phyloP scores from a whole-genome alignment of 2,113 vertebrate species.

The Barbus barbus region DNA sequence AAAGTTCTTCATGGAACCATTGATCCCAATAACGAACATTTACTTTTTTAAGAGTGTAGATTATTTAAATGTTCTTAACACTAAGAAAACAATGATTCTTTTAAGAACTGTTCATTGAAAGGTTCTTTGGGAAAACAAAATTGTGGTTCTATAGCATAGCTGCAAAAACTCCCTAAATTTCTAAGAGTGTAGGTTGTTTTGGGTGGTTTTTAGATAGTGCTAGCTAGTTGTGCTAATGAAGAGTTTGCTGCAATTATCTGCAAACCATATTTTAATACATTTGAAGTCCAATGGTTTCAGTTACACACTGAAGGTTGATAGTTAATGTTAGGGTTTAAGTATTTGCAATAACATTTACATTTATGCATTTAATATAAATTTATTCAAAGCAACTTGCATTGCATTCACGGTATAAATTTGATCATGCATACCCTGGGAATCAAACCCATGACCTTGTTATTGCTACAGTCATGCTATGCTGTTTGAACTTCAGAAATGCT shows the following conservation, averaged over 20 bases:
- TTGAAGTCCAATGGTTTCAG: background rate
- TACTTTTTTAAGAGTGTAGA: background rate
- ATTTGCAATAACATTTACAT: background rate
- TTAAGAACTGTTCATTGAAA: too few relatives aligned
- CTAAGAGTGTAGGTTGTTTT: background rate
- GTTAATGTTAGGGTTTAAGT: background rate
- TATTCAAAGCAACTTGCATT: background rate
- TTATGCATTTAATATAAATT: background rate
- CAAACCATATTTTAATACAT: background rate
- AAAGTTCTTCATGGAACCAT: too few relatives aligned
- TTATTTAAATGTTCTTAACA: background rate
- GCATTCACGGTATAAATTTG: background rate
- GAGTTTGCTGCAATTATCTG: too few relatives aligned
- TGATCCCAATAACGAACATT: background rate
- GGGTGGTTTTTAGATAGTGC: background rate
- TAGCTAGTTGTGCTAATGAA: background rate
- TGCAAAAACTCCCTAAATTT: background rate
- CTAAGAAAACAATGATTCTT: too few relatives aligned
- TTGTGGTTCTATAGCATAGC: too few relatives aligned
- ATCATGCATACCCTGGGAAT: background rate
- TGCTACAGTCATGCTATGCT: background rate
- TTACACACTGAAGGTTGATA: background rate
- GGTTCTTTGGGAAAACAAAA: too few relatives aligned
- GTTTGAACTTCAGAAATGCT: background rate
- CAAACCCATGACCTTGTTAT: background rate